Evolutionary conservation across 2,888 invertebrate genomes (phyloP), one percentile per base, ranked within the genome.

Genomic region (Brenthis daphne): DNA sequence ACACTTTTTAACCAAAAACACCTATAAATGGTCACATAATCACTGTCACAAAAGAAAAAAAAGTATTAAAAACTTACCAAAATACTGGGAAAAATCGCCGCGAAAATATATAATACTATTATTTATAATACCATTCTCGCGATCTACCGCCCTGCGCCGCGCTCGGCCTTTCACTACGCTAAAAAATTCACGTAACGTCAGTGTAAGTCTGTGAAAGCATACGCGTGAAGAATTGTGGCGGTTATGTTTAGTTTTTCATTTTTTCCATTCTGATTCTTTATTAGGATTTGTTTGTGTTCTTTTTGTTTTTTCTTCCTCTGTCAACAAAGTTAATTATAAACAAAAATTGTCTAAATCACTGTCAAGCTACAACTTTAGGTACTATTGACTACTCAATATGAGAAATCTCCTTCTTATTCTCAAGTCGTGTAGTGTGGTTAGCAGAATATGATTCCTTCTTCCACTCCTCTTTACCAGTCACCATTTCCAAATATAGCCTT

Each of bases 101-200:
- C 65, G 67, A 65, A 71, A 74, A 74, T 67, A 47, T 57, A 61
- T 60, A 68, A 63, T 47, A 56, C 16, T 61, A 58, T 67, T 76
- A 75, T 78, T 77, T 77, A 77, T 80, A 80, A 81, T 81, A 79
- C 79, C 78, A 72, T 76, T 55, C 72, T 67, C 67, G 63, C 69
- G 70, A 57, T 72, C 76, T 76, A 79, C 79, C 77, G 79, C 70
- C 77, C 75, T 74, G 76, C 76, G 68, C 77, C 73, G 73, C 76
- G 78, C 79, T 74, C 70, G 71, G 81, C 81, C 89, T 88, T 87
- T 89, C 89, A 89, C 89, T 89, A 82, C 61, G 53, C 60, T 13
- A 16, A 43, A 64, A 65, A 65, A 69, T 58, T 77, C 80, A 83
- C 86, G 84, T 85, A 85, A 85, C 76, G 53, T 43, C 71, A 65